Percentiles rank a stretch among this genome's conserved stretches.
Conservation (phyloP, 1,140 invertebrate genomes). For the Cephus cinctus region DNA sequence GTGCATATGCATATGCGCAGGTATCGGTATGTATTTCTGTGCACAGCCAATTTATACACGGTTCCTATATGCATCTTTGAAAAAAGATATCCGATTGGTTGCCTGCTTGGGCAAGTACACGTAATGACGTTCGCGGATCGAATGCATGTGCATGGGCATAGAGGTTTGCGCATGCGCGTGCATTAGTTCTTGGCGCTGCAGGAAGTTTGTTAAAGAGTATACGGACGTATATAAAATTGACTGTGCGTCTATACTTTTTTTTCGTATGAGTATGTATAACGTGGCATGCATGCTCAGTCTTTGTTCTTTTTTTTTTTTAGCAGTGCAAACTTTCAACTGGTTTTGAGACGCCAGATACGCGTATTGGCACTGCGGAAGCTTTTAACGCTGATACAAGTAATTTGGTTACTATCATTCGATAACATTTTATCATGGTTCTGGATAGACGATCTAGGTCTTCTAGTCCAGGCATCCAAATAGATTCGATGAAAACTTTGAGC, state of each 20-base stretch:
- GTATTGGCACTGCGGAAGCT: too few relatives aligned
- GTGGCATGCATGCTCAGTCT: conserved; percentile 24
- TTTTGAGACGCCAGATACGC: too few relatives aligned
- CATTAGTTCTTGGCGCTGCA: too few relatives aligned
- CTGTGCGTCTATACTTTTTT: conserved; percentile 25
- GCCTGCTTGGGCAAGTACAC: conserved; percentile 16
- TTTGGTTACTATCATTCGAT: too few relatives aligned
- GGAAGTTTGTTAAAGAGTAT: too few relatives aligned
- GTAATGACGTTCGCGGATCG: conserved; percentile 15
- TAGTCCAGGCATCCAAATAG: too few relatives aligned
- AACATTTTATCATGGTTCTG: too few relatives aligned
- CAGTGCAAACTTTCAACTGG: too few relatives aligned
- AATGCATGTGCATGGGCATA: conserved; percentile 12
- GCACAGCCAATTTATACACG: not conserved
- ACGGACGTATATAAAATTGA: too few relatives aligned
- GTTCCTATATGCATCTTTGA: conserved; percentile 24
- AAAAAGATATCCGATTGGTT: conserved; percentile 17
- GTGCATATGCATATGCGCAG: not conserved
- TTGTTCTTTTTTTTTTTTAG: conserved; percentile 6
- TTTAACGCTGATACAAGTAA: too few relatives aligned
- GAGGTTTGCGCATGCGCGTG: conserved; percentile 11
- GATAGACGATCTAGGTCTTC: too few relatives aligned
- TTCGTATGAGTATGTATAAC: conserved; percentile 22
- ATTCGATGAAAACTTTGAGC: too few relatives aligned
- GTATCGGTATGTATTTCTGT: not conserved